Percentiles rank a stretch among this genome's conserved stretches.
Conservation (phyloP, 30 jellyfish, hydroid and myxozoan genomes). For the Rhopilema esculentum region DNA sequence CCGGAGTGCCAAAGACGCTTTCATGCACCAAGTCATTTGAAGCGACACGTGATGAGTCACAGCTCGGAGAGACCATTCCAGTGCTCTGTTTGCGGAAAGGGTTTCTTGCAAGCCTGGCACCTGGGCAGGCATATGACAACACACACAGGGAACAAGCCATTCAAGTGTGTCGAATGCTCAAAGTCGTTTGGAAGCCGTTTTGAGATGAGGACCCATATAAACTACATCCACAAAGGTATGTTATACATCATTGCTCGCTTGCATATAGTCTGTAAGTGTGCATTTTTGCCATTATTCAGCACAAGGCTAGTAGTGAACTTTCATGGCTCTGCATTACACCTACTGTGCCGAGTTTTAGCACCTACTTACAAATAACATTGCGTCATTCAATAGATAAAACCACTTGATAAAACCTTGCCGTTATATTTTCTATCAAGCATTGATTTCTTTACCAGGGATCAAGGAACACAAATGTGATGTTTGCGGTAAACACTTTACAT, state of each 20-base stretch:
- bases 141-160: conserved; percentile 98
- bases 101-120: conserved; percentile 99
- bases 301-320: too few species aligned
- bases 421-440: too few species aligned
- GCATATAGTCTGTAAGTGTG: neutral
- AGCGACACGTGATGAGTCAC: conserved; percentile 94
- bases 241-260: neutral
- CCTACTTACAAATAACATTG: too few species aligned
- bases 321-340: too few species aligned
- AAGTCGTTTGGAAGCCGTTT: conserved; percentile 97
- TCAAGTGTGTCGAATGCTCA: conserved; percentile 92
- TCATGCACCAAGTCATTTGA: conserved; percentile 97
- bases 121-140: conserved; percentile 99
- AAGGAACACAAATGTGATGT: conserved; percentile 94
- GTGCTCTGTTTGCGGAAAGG: conserved; percentile 92
- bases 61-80: conserved; percentile 96
- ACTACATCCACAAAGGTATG: conserved; percentile 95
- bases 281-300: neutral
- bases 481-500: conserved; percentile 90
- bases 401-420: too few species aligned
- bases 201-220: conserved; percentile 97
- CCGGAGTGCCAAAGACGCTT: conserved; percentile 89
- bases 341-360: too few species aligned
- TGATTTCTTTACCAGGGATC: conserved; percentile 85
- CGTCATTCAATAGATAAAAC: too few species aligned